Percentiles rank a stretch among this genome's conserved stretches.
These are phyloP conservation scores for Cheilosia vernalis DNA, from an alignment of 2,888 invertebrate species.

Conservation along the genomic window DNA sequence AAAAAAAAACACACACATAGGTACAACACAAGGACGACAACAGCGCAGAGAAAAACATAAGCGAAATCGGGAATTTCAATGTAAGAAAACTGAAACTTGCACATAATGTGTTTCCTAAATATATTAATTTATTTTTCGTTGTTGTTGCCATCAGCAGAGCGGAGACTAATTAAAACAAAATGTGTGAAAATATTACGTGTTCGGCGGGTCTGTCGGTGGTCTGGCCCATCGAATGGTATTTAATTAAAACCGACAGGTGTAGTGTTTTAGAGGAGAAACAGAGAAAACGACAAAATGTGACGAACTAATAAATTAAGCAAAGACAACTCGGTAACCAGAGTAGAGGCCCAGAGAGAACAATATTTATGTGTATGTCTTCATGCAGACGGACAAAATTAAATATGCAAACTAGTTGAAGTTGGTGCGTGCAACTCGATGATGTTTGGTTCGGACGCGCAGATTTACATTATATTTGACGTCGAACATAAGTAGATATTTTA, in stretches of 20 bases:
- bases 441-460: constrained; percentile 9
- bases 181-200: constrained; percentile 67
- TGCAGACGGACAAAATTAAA: not conserved
- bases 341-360: not conserved
- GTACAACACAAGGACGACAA: constrained; percentile 1
- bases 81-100: constrained; percentile 13
- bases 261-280: not conserved
- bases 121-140: constrained; percentile 21
- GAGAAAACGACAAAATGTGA: constrained; percentile 24
- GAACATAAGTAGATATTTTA: constrained; percentile 47
- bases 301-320: constrained; percentile 49
- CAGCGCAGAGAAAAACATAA: not conserved
- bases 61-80: constrained; percentile 28
- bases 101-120: constrained; percentile 14
- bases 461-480: constrained; percentile 55
- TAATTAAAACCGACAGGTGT: constrained; percentile 73
- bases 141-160: not conserved
- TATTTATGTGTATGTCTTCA: not conserved
- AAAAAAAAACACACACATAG: constrained; percentile 27
- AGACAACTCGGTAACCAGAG: constrained; percentile 1
- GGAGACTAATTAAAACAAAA: constrained; percentile 62
- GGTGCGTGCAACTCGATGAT: constrained; percentile 34
- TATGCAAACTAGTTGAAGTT: constrained; percentile 55
- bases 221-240: constrained; percentile 61
- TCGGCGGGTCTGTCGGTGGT: constrained; percentile 42